Base-by-base conservation (phyloP, 2,888 invertebrate species). In the Thereva unica region DNA sequence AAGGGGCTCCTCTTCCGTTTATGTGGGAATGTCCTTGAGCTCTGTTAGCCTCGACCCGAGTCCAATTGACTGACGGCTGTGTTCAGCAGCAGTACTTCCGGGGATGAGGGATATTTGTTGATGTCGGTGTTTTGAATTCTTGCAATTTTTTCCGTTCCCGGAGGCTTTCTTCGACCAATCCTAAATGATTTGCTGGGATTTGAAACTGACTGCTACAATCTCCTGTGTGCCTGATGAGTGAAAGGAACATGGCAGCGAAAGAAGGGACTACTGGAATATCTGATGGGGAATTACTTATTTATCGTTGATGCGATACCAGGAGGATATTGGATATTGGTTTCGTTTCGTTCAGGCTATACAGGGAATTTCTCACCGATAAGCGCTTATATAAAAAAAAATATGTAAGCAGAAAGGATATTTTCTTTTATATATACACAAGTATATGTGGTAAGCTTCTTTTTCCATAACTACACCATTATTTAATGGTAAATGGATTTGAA, bases 301-400 rank as follows among this genome's bases (percentile, higher is more conserved):
- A 53, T 53, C 10, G 37, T 38, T 5, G 38, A 38, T 53, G n/a
- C 10, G 53, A n/a, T 10, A n/a, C 8, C 8, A 38, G n/a, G 4
- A 8, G 53, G 53, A 53, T 53, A 53, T 53, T 37, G 53, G 53
- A 4, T 52, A 34, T 52, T 52, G 52, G 52, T 35, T 37, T 53
- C 7, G 2, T 38, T 38, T 53, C 38, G 38, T 37, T 3, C 23
- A n/a, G 40, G 10, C 10, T 10, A 53, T 23, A 23, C 23, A 23
- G 23, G 23, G 2, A 23, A 23, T 23, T 23, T 23, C 23, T 23
- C 23, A 23, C 23, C 23, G 23, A 23, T 23, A 23, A 23, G 23
- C 23, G 23, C 23, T 23, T 23, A 23, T 23, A 23, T 23, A 23
- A 23, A 23, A n/a, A n/a, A n/a, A n/a, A 23, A 23, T 23, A 23